Evolutionary conservation across 2,797 vertebrate genomes (phyloP), one percentile per base, ranked within the genome.

Genomic region (Decapterus maruadsi): DNA sequence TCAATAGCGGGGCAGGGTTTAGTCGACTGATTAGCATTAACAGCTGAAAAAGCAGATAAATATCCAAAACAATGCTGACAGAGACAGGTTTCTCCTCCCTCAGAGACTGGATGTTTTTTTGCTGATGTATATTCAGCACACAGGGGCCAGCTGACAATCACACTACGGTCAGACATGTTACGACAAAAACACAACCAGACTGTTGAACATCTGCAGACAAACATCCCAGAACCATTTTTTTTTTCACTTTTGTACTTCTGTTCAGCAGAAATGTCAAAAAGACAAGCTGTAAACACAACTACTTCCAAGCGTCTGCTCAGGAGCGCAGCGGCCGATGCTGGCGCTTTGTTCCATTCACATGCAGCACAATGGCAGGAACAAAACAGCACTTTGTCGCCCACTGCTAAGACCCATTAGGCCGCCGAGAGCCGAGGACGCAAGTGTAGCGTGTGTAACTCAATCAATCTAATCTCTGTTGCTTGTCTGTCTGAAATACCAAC

Each of bases 381-480:
- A 93, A 91, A 91, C 89, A 80, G 78, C 90, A 90, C 92, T 93
- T 92, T 92, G 92, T 92, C 82, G 80, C 90, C 88, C 80, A 87
- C 89, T 86, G 87, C 86, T 90, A 88, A 88, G 85, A 89, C 87
- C 88, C 26, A 92, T 92, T 90, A 92, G 89, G 67, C 81, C 46
- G 61, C 72, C 38, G 19, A 82, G 86, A 83, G 82, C 73, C 2
- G 63, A 77, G 82, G 87, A 90, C 78, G 77, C 87, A 89, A 92
- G 87, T 91, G 92, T 90, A 92, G 91, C 90, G 72, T 91, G 91
- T 85, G 90, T 93, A 94, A 94, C 91, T 91, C 90, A 93, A 93
- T 94, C 92, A 93, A 93, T 90, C 90, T 88, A 87, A 93, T 91
- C 93, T 86, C 82, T 78, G 84, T 46, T 26, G 26, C 87, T 89